These are phyloP conservation scores for Lutraria lutraria DNA, from an alignment of 2,888 invertebrate genomes.

Conservation along the genomic window DNA sequence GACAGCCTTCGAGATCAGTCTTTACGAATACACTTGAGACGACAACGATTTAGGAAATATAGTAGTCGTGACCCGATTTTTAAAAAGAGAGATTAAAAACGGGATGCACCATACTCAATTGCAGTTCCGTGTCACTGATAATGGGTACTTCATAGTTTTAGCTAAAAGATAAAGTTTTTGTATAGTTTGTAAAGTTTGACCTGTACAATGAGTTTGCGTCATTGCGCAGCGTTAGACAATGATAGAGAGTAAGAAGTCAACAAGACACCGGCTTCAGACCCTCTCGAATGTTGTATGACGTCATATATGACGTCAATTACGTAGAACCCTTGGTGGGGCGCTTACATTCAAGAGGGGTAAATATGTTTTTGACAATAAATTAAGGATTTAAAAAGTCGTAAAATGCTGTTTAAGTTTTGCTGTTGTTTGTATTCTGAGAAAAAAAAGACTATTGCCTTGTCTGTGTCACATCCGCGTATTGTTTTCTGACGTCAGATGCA, in stretches of 20 bases:
- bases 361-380: not conserved
- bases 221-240: not conserved
- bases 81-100: not conserved
- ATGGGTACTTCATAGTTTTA: not conserved
- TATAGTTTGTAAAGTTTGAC: not conserved
- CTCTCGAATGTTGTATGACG: not conserved
- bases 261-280: not conserved
- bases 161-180: not conserved
- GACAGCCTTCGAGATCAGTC: not conserved
- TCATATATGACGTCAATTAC: not conserved
- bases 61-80: not conserved
- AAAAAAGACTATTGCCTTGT: too few relatives aligned
- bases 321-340: not conserved
- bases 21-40: not conserved
- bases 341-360: not conserved
- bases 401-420: too few relatives aligned
- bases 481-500: too few relatives aligned
- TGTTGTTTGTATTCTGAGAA: too few relatives aligned
- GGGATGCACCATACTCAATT: not conserved
- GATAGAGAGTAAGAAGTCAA: not conserved
- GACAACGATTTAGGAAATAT: not conserved
- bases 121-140: constrained; percentile 7
- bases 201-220: not conserved
- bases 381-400: not conserved
- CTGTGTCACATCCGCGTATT: too few relatives aligned